These are phyloP conservation scores for Aphodius granarius DNA, from an alignment of 2,888 invertebrate species.

Conservation along the genomic window DNA sequence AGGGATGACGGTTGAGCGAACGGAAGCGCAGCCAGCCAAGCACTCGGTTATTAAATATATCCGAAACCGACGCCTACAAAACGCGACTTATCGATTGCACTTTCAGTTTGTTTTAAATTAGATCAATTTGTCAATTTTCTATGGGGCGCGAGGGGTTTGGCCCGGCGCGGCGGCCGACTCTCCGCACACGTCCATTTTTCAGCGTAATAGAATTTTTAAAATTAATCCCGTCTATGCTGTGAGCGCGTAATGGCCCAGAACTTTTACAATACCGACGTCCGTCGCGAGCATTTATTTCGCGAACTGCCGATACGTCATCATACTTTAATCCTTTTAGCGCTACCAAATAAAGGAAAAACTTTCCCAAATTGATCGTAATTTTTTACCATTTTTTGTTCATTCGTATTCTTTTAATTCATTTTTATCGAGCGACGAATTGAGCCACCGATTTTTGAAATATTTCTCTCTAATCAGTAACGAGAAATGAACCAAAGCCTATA, in stretches of 20 bases:
- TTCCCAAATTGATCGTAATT: slow-evolving; percentile 3
- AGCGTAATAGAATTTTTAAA: slow-evolving; percentile 28
- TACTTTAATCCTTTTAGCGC: slow-evolving; percentile 11
- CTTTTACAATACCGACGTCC: slow-evolving; percentile 11
- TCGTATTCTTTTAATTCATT: neutral
- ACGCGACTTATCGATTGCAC: slow-evolving; percentile 31
- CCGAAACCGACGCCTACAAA: slow-evolving; percentile 31
- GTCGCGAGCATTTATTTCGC: slow-evolving; percentile 9
- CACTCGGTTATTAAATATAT: slow-evolving; percentile 32
- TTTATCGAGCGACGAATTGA: neutral
- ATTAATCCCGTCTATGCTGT: slow-evolving; percentile 17
- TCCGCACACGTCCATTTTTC: slow-evolving; percentile 22
- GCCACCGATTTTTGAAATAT: too few species aligned
- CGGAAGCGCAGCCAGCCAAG: neutral
- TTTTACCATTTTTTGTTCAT: neutral
- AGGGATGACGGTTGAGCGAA: slow-evolving; percentile 20
- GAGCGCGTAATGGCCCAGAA: slow-evolving; percentile 5
- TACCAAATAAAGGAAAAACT: slow-evolving; percentile 2
- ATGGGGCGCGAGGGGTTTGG: neutral
- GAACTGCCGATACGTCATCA: slow-evolving; percentile 14
- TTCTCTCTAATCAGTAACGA: too few species aligned
- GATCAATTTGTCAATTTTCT: slow-evolving; percentile 32
- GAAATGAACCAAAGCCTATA: too few species aligned
- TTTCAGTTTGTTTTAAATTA: slow-evolving; percentile 34
- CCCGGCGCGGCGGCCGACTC: neutral